A percentile compares a stretch with the other conserved stretches of the same genome.
Conservation (phyloP, 2,888 invertebrate genomes). For the Plebejus argus region DNA sequence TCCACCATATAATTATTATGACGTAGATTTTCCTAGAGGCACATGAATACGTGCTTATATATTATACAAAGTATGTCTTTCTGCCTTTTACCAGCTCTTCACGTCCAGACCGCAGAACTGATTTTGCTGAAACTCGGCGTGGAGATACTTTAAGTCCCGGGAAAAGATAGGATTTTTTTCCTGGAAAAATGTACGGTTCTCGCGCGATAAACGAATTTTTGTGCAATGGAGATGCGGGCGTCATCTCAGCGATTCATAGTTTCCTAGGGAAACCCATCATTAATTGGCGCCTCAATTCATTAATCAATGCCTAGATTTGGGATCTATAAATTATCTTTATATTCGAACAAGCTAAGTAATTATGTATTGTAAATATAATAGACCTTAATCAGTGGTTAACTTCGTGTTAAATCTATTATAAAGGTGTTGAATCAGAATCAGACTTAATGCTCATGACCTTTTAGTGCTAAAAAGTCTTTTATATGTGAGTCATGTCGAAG, state of each 20-base stretch:
- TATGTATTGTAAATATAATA: not conserved
- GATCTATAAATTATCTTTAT: not conserved
- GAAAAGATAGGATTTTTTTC: too few species aligned
- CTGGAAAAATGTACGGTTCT: too few species aligned
- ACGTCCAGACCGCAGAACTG: too few species aligned
- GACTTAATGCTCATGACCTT: not conserved
- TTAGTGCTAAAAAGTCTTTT: not conserved
- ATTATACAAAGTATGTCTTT: too few species aligned
- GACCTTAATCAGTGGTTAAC: not conserved
- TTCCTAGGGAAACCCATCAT: not conserved
- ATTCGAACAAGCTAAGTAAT: not conserved
- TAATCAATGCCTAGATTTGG: not conserved
- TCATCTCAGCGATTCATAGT: constrained; percentile 4
- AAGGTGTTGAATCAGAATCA: not conserved
- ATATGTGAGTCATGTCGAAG: not conserved
- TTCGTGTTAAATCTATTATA: not conserved
- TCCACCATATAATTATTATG: constrained; percentile 33
- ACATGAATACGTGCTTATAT: not conserved
- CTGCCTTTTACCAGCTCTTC: too few species aligned
- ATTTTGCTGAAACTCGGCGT: too few species aligned
- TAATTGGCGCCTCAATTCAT: not conserved
- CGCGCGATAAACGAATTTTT: too few species aligned
- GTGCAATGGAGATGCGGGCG: too few species aligned
- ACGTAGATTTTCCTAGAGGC: not conserved
- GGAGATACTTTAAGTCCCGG: too few species aligned